Evolutionary conservation across 2,888 invertebrate genomes (phyloP), one percentile per base, ranked within the genome.

Genomic region (Archips crataeganus): DNA sequence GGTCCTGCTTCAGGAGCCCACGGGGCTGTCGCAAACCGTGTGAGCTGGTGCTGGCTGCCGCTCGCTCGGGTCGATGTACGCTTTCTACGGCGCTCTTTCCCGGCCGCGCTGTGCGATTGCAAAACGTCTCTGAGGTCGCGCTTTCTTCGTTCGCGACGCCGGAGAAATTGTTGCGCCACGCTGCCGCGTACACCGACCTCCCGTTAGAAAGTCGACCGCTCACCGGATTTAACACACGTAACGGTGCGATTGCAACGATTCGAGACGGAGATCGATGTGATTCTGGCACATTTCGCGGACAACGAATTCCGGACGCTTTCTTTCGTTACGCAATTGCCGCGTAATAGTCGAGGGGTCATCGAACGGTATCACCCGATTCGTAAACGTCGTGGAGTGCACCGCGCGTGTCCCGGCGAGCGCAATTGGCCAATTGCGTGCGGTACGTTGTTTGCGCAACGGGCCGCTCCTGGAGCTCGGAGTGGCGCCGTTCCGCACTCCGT

Each of bases 121-220:
- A 93, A 95, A 94, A 94, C 91, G 86, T 79, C 86, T 87, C 87
- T 83, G 92, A 91, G 94, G 93, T 94, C 93, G 94, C 94, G 94
- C 94, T 94, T 94, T 94, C 94, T 94, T 94, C 94, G 91, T 90
- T 90, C 89, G 93, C 94, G 86, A 91, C 86, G 90, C 89, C 84
- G 91, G 94, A 94, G 94, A 94, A 94, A 94, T 94, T 94, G 90
- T 94, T 94, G 94, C 94, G 93, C 90, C 94, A 94, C 90, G 86
- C 83, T 85, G 86, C 85, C 87, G 89, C 90, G 93, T 94, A 89
- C 93, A 90, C 91, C 93, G 94, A 93, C 94, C 93, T 90, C 94
- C 90, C 88, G 93, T 91, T 94, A 94, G 94, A 94, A 94, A 94
- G 94, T 93, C 93, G 90, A 90, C 91, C 93, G 90, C 87, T 93